Evolutionary conservation across 2,888 invertebrate genomes (phyloP).

Genomic region (Lagria hirta): DNA sequence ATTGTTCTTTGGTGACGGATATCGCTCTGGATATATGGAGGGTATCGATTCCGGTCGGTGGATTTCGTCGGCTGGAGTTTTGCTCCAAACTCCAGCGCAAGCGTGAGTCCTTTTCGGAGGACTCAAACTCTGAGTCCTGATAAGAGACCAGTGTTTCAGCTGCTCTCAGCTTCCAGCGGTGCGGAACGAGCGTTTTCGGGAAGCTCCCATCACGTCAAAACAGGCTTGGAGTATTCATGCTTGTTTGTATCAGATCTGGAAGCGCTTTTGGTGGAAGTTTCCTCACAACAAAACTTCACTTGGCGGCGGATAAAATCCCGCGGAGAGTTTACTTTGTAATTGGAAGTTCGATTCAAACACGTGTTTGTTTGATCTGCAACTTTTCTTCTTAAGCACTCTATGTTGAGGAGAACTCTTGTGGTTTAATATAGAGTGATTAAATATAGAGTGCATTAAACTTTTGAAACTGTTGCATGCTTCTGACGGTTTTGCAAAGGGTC

Average conservation of each 20-base stretch:
- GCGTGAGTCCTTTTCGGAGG: conserved; percentile 34
- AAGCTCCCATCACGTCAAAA: too few species aligned
- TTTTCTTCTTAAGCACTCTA: conserved; percentile 7
- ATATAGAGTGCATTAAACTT: conserved; percentile 17
- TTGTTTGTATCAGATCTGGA: too few species aligned
- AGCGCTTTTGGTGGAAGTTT: too few species aligned
- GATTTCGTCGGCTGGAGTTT: conserved; percentile 33
- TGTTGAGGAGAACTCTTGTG: conserved; percentile 14
- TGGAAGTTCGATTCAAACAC: conserved; percentile 7
- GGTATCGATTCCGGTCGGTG: conserved; percentile 42
- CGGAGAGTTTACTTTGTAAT: too few species aligned
- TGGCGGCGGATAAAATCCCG: too few species aligned
- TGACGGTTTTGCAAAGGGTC: conserved; percentile 7
- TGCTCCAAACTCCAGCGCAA: conserved; percentile 29
- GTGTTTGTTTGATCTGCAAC: too few species aligned
- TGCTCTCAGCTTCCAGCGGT: too few species aligned
- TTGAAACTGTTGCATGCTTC: conserved; percentile 22
- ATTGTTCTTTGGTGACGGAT: conserved; percentile 31
- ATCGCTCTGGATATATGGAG: conserved; percentile 33
- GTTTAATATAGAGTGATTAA: too few species aligned
- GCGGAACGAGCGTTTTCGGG: conserved; percentile 28
- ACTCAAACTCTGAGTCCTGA: conserved; percentile 30
- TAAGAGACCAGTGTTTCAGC: conserved; percentile 32
- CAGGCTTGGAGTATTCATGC: too few species aligned
- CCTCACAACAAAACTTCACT: too few species aligned